Evolutionary conservation across 1,140 invertebrate species (phyloP), one percentile per base, ranked within the genome.

Genomic region (Neelides sp.): DNA sequence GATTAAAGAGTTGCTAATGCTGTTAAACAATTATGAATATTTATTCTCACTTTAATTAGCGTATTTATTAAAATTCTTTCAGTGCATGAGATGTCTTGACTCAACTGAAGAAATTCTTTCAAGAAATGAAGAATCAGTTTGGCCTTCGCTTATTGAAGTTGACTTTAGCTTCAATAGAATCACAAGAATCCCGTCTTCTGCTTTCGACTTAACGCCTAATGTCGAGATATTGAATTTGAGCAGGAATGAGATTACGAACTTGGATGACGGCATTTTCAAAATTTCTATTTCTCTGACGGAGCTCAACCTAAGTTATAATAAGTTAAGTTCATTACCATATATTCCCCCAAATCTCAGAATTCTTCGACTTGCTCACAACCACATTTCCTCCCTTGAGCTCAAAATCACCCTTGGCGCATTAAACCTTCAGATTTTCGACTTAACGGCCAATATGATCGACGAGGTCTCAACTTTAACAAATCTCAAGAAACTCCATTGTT

Each of bases 241-340:
- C 35, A 37, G 55, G n/a, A 61, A 61, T 48, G 43, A 26, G 10
- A 57, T 61, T 8, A 27, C 22, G 4, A 30, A 17, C 2, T 55
- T 61, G 22, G 49, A 57, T 35, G 42, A 49, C 37, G 43, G 30
- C 5, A 52, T 57, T 34, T 24, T 39, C 12, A 41, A 39, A 43
- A 47, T 48, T 3, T 13, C 53, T 8, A 43, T 35, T 40, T 27
- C 23, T 28, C 41, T 61, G 28, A 36, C 50, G 22, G 43, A 52
- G 13, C 32, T 60, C 20, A 61, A 61, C 17, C 50, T 61, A 23
- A 52, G 52, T 37, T 61, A 55, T 37, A 61, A 61, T 42, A 32
- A 57, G 34, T 35, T 61, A 12, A 57, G 45, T 36, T 27, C 32
- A 17, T 23, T 61, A 22, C 58, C 58, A 22, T 48, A 49, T 4